Conservation (phyloP, 1,140 invertebrate genomes). For the Copidosoma floridanum region DNA sequence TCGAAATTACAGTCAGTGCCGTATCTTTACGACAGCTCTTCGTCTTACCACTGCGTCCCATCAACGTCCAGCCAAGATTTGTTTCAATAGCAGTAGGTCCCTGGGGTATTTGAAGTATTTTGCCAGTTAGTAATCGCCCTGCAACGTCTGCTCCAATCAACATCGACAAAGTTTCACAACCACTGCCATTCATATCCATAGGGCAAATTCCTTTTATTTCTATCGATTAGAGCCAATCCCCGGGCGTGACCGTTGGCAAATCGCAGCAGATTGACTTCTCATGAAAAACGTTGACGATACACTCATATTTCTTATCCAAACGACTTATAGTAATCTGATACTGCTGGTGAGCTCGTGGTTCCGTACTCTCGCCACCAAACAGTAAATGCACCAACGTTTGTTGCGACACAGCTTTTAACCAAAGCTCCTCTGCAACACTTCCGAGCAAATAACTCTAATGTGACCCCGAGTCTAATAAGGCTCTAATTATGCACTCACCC, state of each 20-base stretch:
- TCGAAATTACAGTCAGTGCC: background rate
- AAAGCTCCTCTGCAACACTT: background rate
- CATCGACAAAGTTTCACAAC: too few relatives aligned
- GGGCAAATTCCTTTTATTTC: slow-evolving; percentile 20
- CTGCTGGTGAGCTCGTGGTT: background rate
- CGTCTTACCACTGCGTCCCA: background rate
- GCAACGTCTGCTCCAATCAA: background rate
- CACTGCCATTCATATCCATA: slow-evolving; percentile 6
- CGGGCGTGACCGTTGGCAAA: background rate
- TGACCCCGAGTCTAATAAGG: slow-evolving; percentile 21
- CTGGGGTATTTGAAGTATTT: background rate
- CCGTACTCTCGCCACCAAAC: slow-evolving; percentile 12
- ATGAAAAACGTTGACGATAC: slow-evolving; percentile 24
- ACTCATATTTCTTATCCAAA: slow-evolving; percentile 9
- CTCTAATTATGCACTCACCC: slow-evolving; percentile 5
- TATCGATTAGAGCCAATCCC: slow-evolving; percentile 15
- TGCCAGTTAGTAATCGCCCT: background rate
- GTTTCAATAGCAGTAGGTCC: background rate
- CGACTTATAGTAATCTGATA: slow-evolving; percentile 7
- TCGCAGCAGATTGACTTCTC: slow-evolving; percentile 24
- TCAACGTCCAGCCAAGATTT: background rate
- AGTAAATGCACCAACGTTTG: slow-evolving; percentile 12
- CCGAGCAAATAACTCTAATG: slow-evolving; percentile 18
- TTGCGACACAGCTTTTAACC: background rate
- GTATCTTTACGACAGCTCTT: background rate